A percentile compares a stretch with the other conserved stretches of the same genome.
Evolutionary conservation across 2,113 vertebrate genomes (phyloP).

Genomic region (Oreochromis aureus): DNA sequence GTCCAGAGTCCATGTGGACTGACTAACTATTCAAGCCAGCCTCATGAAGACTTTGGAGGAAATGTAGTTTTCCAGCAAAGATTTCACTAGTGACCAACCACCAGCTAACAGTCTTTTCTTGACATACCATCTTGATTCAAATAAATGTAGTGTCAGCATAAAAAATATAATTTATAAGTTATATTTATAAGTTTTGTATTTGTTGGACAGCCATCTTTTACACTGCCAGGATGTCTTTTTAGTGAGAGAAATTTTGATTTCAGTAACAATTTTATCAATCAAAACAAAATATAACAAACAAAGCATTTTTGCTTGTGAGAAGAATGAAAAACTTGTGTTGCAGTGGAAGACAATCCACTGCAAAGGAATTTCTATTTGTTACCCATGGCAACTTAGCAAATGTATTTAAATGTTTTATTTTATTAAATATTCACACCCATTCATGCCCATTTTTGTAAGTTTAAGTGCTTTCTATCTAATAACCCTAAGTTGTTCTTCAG

Average conservation of each 20-base stretch:
- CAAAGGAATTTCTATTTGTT: neutral
- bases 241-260: neutral
- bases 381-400: neutral
- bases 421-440: neutral
- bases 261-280: neutral
- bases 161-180: neutral
- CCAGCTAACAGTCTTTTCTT: neutral
- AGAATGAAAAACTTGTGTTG: neutral
- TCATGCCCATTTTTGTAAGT: neutral
- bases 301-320: neutral
- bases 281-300: neutral
- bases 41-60: neutral
- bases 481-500: neutral
- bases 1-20: neutral
- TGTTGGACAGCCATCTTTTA: neutral
- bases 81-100: neutral
- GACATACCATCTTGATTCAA: neutral
- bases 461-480: neutral
- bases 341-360: neutral
- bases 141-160: neutral
- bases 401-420: neutral
- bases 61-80: neutral
- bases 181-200: neutral
- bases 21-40: neutral
- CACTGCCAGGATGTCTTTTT: neutral